Conservation (phyloP, 2,888 invertebrate genomes). For the Limnephilus rhombicus region DNA sequence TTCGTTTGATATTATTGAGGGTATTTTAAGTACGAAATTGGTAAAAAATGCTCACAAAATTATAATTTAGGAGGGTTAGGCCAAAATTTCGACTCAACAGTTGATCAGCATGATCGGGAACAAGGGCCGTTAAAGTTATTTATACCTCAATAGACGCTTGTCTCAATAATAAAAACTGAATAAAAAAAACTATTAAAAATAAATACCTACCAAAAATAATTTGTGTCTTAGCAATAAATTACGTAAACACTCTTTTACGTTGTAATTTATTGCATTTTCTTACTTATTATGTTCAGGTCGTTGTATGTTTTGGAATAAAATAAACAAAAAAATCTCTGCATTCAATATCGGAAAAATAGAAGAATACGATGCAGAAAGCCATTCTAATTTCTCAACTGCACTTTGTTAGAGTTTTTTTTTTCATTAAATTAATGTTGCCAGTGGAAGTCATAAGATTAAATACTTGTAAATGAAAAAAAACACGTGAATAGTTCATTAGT, state of each 20-base stretch:
- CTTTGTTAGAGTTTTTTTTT: neutral
- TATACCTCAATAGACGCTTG: neutral
- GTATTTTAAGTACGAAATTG: no score
- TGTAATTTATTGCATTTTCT: neutral
- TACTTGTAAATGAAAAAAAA: neutral
- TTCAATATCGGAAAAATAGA: neutral
- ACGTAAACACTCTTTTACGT: neutral
- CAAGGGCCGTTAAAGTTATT: no score
- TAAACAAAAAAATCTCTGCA: neutral
- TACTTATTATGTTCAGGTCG: neutral
- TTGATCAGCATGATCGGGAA: no score
- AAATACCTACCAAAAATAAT: neutral
- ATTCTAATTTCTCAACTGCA: neutral
- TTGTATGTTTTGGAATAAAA: neutral
- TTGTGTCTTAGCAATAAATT: neutral
- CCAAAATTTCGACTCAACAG: no score
- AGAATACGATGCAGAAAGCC: neutral
- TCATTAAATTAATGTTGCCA: neutral
- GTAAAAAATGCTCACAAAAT: no score
- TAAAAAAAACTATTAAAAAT: neutral
- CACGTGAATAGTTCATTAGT: neutral
- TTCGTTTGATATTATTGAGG: no score
- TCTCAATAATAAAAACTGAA: neutral
- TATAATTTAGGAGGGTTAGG: no score
- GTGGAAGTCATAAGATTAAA: neutral